A percentile compares a stretch with the other conserved stretches of the same genome.
Conservation (phyloP, 2,113 vertebrate genomes). For the Meleagris gallopavo region DNA sequence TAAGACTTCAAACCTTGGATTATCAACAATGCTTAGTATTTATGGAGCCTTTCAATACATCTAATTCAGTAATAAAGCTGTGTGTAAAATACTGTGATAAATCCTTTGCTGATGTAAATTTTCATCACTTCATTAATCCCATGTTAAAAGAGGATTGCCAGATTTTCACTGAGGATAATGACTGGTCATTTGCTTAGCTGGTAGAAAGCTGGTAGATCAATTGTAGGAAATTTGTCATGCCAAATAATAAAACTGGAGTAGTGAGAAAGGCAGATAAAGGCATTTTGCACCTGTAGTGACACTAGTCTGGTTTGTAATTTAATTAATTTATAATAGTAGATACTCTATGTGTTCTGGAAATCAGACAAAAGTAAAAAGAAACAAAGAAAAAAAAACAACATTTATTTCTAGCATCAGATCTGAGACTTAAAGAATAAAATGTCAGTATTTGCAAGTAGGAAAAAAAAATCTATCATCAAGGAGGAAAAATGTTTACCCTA, state of each 20-base stretch:
- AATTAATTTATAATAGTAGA: conserved; percentile 4
- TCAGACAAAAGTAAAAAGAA: neutral
- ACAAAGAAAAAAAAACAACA: neutral
- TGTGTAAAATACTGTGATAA: conserved; percentile 2
- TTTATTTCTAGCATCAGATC: neutral
- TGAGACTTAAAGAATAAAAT: neutral
- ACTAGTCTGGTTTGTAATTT: neutral
- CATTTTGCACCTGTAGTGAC: conserved; percentile 7
- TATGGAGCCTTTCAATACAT: conserved; percentile 18
- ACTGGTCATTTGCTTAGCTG: neutral
- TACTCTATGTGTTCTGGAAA: neutral
- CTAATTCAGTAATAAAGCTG: neutral
- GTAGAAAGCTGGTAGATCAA: conserved; percentile 13
- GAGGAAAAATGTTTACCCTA: neutral
- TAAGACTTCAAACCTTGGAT: neutral
- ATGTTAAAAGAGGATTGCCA: conserved; percentile 28
- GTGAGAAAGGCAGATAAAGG: neutral
- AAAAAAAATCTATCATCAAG: neutral
- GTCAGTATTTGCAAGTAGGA: neutral
- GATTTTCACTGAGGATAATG: conserved; percentile 15
- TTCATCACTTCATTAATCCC: conserved; percentile 57
- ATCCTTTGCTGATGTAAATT: conserved; percentile 47
- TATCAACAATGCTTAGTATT: conserved; percentile 22
- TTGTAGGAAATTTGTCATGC: conserved; percentile 32
- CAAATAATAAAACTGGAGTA: neutral